Percentiles rank a stretch among this genome's conserved stretches.
Evolutionary conservation across 2,888 invertebrate genomes (phyloP).

Genomic region (Fragum fragum): DNA sequence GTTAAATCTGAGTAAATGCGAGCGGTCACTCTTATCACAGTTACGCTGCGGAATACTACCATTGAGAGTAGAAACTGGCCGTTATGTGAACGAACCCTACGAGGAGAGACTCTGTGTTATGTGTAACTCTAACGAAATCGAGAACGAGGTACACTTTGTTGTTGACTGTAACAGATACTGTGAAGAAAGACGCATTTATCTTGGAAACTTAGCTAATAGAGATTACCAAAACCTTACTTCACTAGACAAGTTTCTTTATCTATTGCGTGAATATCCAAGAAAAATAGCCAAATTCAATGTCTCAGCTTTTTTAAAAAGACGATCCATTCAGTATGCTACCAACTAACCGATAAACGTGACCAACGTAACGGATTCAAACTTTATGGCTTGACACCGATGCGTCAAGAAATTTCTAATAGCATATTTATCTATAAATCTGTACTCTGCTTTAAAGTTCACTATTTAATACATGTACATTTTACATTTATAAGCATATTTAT

Average conservation of each 20-base stretch:
- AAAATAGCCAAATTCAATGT: background rate
- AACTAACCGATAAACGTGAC: no score
- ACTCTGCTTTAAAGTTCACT: no score
- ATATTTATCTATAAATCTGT: no score
- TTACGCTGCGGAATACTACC: slow-evolving; percentile 44
- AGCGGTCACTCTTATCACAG: slow-evolving; percentile 33
- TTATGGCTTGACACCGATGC: no score
- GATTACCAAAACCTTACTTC: slow-evolving; percentile 36
- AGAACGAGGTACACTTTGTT: slow-evolving; percentile 37
- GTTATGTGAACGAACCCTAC: slow-evolving; percentile 28
- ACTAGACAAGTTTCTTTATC: no score
- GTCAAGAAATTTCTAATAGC: no score
- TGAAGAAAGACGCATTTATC: slow-evolving; percentile 5
- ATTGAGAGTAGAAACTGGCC: slow-evolving; percentile 38
- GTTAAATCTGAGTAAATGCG: slow-evolving; percentile 17
- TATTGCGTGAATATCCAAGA: no score
- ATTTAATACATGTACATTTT: no score
- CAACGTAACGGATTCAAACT: no score
- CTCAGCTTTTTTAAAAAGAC: background rate
- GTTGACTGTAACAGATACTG: slow-evolving; percentile 25
- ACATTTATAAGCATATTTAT: no score
- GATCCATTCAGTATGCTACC: background rate
- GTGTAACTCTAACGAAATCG: slow-evolving; percentile 29
- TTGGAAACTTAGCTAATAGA: slow-evolving; percentile 3
- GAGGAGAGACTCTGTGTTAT: slow-evolving; percentile 34